A percentile compares a stretch with the other conserved stretches of the same genome.
These are phyloP conservation scores for Turritopsis dohrnii DNA, from an alignment of 30 jellyfish, hydroid and myxozoan genomes.

Conservation along the genomic window DNA sequence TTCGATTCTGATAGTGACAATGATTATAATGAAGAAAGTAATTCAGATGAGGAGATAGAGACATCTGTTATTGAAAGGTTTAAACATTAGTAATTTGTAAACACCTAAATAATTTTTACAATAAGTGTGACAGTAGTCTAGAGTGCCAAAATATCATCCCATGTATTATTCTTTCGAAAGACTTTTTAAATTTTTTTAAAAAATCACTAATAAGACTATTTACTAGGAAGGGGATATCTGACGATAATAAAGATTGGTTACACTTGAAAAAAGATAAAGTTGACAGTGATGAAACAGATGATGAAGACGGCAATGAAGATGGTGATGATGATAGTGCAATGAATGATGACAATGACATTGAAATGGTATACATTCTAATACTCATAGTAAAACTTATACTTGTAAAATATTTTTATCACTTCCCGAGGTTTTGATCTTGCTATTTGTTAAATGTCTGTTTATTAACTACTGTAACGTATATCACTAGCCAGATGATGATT, in stretches of 20 bases:
- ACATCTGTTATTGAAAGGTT: not conserved
- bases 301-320: not conserved
- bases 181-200: too few relatives aligned
- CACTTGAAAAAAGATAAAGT: not conserved
- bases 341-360: not conserved
- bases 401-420: too few relatives aligned
- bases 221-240: slow-evolving; percentile 3
- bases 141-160: too few relatives aligned
- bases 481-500: not conserved
- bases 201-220: not conserved
- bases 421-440: too few relatives aligned
- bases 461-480: too few relatives aligned
- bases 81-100: too few relatives aligned
- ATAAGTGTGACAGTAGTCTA: too few relatives aligned
- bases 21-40: slow-evolving; percentile 5
- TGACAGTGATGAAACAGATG: not conserved
- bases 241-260: slow-evolving; percentile 3
- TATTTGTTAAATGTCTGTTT: too few relatives aligned
- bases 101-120: too few relatives aligned
- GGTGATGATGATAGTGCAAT: not conserved
- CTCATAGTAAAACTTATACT: too few relatives aligned
- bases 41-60: not conserved
- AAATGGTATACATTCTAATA: not conserved
- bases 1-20: slow-evolving; percentile 47
- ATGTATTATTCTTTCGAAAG: too few relatives aligned